Conservation (phyloP, 2,888 invertebrate species). For the Alentia gelatinosa region DNA sequence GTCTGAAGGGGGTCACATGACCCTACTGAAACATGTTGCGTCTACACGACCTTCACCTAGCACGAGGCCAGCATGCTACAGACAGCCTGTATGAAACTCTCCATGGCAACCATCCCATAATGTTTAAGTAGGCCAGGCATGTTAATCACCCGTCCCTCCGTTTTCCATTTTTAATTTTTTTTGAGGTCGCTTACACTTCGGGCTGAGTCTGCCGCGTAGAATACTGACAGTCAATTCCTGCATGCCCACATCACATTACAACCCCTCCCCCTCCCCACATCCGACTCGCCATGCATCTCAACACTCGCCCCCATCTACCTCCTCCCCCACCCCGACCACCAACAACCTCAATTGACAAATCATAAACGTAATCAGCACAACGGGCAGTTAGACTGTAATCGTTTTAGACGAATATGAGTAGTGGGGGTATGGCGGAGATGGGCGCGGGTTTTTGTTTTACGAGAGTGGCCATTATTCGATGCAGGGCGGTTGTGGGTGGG, state of each 20-base stretch:
- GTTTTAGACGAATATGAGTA: not conserved
- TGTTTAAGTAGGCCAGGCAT: not conserved
- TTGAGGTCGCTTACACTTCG: not conserved
- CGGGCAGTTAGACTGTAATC: not conserved
- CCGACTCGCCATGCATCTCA: not conserved
- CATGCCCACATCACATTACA: not conserved
- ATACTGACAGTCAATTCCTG: not conserved
- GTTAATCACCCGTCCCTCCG: constrained; percentile 30
- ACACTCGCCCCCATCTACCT: not conserved
- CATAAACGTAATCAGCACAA: not conserved
- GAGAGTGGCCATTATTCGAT: not conserved
- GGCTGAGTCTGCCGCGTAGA: not conserved
- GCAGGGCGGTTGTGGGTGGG: no score
- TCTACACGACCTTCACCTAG: not conserved
- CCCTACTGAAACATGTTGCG: no score
- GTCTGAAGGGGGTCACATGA: no score
- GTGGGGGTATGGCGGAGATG: not conserved
- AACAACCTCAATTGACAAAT: not conserved
- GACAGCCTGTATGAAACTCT: not conserved
- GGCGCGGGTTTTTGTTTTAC: not conserved
- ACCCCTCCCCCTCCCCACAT: not conserved
- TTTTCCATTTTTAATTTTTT: not conserved
- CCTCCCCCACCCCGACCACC: not conserved
- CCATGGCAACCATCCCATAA: not conserved
- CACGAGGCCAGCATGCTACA: not conserved